These are phyloP conservation scores for Cheilosia scutellata DNA, from an alignment of 2,888 invertebrate genomes.

Conservation along the genomic window DNA sequence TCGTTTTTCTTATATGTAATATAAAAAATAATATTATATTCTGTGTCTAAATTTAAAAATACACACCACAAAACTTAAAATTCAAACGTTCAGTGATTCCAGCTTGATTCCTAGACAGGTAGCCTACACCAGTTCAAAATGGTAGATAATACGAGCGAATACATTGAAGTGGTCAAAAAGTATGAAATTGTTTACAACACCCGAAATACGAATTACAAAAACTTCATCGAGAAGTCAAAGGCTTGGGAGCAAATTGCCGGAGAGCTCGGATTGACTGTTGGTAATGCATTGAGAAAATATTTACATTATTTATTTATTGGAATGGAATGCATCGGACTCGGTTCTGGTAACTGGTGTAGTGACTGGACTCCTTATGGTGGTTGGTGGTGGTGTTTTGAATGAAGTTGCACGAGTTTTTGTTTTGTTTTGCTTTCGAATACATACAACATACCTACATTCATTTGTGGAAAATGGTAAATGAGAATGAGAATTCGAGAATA, in stretches of 20 bases:
- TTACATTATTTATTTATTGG: slow-evolving; percentile 10
- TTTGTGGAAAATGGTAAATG: slow-evolving; percentile 12
- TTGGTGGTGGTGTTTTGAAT: slow-evolving; percentile 36
- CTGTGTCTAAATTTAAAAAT: background rate
- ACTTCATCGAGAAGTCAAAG: slow-evolving; percentile 82
- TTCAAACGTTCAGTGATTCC: slow-evolving; percentile 1
- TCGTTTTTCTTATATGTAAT: slow-evolving; percentile 14
- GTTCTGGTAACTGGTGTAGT: background rate
- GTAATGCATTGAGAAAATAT: slow-evolving; percentile 77
- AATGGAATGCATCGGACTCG: slow-evolving; percentile 1
- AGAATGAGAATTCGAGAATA: slow-evolving; percentile 8
- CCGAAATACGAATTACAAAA: slow-evolving; percentile 83
- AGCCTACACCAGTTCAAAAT: slow-evolving; percentile 7
- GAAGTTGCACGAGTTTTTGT: slow-evolving; percentile 57
- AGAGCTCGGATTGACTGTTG: slow-evolving; percentile 83
- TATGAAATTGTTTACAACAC: slow-evolving; percentile 83
- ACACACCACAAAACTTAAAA: background rate
- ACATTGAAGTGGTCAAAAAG: slow-evolving; percentile 83
- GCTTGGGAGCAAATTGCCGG: slow-evolving; percentile 83
- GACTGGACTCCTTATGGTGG: background rate
- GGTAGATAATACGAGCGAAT: slow-evolving; percentile 82
- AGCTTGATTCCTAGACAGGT: background rate
- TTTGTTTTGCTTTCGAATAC: slow-evolving; percentile 60
- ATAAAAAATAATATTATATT: background rate
- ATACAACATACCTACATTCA: background rate